Base-by-base conservation (phyloP, 2,888 invertebrate species). In the Aphrophora alni region DNA sequence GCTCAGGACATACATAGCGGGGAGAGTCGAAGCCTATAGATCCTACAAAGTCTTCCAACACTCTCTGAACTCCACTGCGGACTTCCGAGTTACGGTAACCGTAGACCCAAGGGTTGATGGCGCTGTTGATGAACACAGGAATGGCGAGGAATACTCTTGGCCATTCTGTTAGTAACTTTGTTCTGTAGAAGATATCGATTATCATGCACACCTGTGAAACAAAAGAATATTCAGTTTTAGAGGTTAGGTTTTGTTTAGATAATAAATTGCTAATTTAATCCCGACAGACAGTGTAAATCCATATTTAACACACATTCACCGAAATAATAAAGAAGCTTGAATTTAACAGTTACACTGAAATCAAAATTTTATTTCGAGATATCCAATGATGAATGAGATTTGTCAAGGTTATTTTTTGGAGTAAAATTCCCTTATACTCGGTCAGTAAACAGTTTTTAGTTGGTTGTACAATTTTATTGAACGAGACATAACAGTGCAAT, bases 81-180 rank as follows among this genome's bases (percentile, higher is more conserved):
- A 93, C 90, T 86, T 92, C 92, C 0, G 91, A 89, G 84, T 92
- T 92, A 83, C 92, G 89, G 86, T 91, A 93, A 2, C 92, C 92
- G 86, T 93, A 93, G 51, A 92, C 89, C 92, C 92, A 92, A 0
- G 93, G 92, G 86, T 93, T 92, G 81, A 90, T 88, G 8, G 92
- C 91, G 85, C 91, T 91, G 86, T 91, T 91, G 4, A 90, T 89
- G 71, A 92, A 87, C 21, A 92, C 90, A 0, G 92, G 90, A n/a
- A 92, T 88, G 3, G 91, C 90, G 51, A 92, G 87, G 87, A 91
- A 91, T 25, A 81, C 69, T 1, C 68, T 27, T n/a, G 77, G 51
- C 81, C 81, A 81, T 8, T 77, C 77, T 0, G 81, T 33, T 24
- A 77, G 44, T 3, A 25, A n/a, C 12, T 73, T 69, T 25, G 77